Base-by-base conservation (phyloP, 2,888 invertebrate genomes). In the Monopis laevigella region DNA sequence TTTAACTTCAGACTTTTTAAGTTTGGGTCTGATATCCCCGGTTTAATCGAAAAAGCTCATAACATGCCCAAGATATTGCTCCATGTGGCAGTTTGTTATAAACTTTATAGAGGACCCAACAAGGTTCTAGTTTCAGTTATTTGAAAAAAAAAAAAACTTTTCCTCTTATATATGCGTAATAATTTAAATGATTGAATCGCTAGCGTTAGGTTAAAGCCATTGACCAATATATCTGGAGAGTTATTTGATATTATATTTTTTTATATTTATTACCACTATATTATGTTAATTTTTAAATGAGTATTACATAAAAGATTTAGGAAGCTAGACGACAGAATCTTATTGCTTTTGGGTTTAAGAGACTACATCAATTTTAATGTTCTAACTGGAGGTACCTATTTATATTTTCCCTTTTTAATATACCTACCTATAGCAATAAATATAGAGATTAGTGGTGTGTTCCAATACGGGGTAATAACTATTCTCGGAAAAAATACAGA, bases 61-160 rank as follows among this genome's bases (percentile, higher is more conserved):
- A 82, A 80, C 68, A 59, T 75, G 69, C 61, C 69, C 69, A 70
- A 80, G 78, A 81, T 80, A 81, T 70, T 63, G 75, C 65, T 59
- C 56, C 61, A 62, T 62, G 62, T 67, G 73, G 75, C 75, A 75
- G 77, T 82, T 77, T 74, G 75, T 81, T 78, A 73, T 69, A 70
- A 71, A 73, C 67, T 82, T 82, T 81, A 81, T 80, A 68, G 74
- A 70, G 65, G 50, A 64, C 58, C 59, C 65, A 65, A 59, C 60
- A 56, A 56, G 66, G 59, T 68, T 72, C 69, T 73, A 72, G 71
- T 69, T 72, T 71, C 71, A 65, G 61, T 55, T 63, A 60, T 61
- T 61, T 60, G 58, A 57, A 65, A 54, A 62, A 72, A 67, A 68
- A 64, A 58, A 48, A 39, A 39, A 21, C 18, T 11, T 13, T 29